These are phyloP conservation scores for Minunthozetes semirufus DNA, from an alignment of 2,888 invertebrate genomes.

Conservation along the genomic window DNA sequence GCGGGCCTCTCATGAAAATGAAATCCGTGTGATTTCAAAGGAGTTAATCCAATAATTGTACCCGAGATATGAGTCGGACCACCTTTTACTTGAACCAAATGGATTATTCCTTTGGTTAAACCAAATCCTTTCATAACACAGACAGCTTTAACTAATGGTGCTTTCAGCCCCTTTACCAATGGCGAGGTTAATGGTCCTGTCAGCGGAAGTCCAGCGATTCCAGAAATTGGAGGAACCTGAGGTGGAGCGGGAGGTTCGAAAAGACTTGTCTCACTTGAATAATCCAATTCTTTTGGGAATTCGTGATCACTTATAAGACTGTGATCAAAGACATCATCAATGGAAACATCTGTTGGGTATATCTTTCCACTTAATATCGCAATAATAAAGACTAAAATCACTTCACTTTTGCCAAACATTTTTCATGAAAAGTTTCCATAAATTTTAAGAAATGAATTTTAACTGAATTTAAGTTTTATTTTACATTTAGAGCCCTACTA, in stretches of 20 bases:
- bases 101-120: constrained; percentile 23
- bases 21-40: constrained; percentile 29
- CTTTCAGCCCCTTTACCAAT: neutral
- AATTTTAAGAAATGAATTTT: neutral
- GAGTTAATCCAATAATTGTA: constrained; percentile 25
- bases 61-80: constrained; percentile 30
- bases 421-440: neutral
- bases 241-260: neutral
- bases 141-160: neutral
- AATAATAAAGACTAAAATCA: neutral
- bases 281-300: constrained; percentile 1
- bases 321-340: constrained; percentile 12
- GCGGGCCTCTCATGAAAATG: constrained; percentile 33
- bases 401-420: neutral
- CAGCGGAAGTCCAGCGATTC: neutral
- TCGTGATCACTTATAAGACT: neutral
- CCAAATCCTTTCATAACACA: constrained; percentile 4
- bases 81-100: constrained; percentile 6
- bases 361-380: neutral
- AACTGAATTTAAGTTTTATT: neutral
- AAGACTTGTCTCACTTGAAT: neutral
- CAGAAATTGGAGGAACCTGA: neutral
- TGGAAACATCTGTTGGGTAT: neutral
- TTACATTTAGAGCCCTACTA: no score
- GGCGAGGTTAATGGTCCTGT: neutral